Evolutionary conservation across 2,888 invertebrate species (phyloP).

Genomic region (Perizoma flavofasciatum): DNA sequence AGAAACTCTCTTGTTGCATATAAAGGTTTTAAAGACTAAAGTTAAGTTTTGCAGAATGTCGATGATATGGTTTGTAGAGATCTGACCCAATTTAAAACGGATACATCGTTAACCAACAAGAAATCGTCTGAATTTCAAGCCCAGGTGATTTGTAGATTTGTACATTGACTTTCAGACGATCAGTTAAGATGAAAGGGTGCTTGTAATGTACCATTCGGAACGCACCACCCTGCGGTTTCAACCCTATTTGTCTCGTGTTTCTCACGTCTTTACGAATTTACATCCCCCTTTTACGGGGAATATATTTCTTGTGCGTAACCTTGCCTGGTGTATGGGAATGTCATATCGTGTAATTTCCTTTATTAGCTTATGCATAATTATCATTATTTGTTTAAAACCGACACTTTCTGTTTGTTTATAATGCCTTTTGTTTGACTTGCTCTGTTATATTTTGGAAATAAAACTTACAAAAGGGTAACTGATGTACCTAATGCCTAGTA

Average conservation of each 20-base stretch:
- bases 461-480: too few species aligned
- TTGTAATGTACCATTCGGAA: slow-evolving; percentile 31
- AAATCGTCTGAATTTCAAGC: not conserved
- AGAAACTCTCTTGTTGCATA: too few species aligned
- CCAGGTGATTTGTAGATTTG: slow-evolving; percentile 32
- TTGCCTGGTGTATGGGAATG: slow-evolving; percentile 35
- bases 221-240: slow-evolving; percentile 44
- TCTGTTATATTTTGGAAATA: not conserved
- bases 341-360: slow-evolving; percentile 27
- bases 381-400: slow-evolving; percentile 17
- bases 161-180: slow-evolving; percentile 37
- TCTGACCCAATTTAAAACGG: too few species aligned
- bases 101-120: too few species aligned
- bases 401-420: slow-evolving; percentile 3
- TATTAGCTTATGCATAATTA: slow-evolving; percentile 33
- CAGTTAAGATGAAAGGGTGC: slow-evolving; percentile 39
- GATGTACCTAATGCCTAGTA: too few species aligned
- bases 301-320: slow-evolving; percentile 31
- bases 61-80: too few species aligned
- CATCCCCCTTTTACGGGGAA: slow-evolving; percentile 34
- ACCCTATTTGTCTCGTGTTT: slow-evolving; percentile 45
- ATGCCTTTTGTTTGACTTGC: not conserved
- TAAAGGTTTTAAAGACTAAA: too few species aligned
- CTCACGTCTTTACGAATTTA: slow-evolving; percentile 42
- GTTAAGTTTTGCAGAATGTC: too few species aligned